These are phyloP conservation scores for Zaprionus vittiger DNA, from an alignment of 1,140 invertebrate genomes.

Conservation along the genomic window DNA sequence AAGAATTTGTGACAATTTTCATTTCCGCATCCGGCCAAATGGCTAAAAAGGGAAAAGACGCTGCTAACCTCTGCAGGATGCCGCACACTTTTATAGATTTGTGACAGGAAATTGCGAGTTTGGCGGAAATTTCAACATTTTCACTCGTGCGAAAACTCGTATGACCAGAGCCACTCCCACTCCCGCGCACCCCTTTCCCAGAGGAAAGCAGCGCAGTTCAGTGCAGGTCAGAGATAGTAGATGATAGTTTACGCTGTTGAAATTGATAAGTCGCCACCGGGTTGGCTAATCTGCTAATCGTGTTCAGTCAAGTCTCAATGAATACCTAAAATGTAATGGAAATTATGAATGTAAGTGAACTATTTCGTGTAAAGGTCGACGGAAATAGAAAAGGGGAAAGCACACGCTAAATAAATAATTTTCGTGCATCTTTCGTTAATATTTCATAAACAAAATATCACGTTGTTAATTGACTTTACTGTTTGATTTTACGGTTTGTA, in stretches of 20 bases:
- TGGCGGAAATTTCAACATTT: conserved; percentile 39
- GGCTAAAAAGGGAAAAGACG: not conserved
- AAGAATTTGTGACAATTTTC: conserved; percentile 48
- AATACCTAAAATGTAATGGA: conserved; percentile 15
- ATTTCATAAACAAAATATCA: too few relatives aligned
- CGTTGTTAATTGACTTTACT: too few relatives aligned
- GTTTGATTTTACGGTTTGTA: too few relatives aligned
- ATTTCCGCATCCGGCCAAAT: conserved; percentile 39
- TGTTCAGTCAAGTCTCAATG: conserved; percentile 26
- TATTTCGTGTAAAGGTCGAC: not conserved
- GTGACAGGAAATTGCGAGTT: conserved; percentile 44
- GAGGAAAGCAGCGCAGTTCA: not conserved
- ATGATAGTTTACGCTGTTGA: conserved; percentile 18
- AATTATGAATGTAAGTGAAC: not conserved
- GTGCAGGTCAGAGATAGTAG: conserved; percentile 12
- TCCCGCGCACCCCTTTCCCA: not conserved
- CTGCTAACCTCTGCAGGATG: conserved; percentile 22
- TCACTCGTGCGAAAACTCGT: conserved; percentile 27
- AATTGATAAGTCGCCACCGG: conserved; percentile 39
- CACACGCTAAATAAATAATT: not conserved
- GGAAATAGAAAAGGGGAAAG: conserved; percentile 20
- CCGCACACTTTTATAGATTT: conserved; percentile 40
- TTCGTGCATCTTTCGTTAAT: too few relatives aligned
- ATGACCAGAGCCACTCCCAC: not conserved
- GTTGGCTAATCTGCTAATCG: conserved; percentile 16